Evolutionary conservation across 2,113 vertebrate species (phyloP), one percentile per base, ranked within the genome.

Genomic region (Crotalus helleri): DNA sequence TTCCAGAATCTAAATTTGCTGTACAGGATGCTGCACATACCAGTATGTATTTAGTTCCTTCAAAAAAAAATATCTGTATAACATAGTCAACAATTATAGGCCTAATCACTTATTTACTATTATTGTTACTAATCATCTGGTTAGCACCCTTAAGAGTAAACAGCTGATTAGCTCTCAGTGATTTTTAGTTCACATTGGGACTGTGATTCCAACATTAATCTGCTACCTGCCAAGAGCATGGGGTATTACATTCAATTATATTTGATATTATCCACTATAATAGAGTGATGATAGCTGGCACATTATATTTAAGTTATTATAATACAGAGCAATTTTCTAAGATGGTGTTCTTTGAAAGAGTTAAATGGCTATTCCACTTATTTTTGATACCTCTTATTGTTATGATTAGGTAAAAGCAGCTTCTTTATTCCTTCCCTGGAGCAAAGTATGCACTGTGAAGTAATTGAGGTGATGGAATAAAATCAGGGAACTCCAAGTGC

Each of bases 51-150:
- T 87, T 49, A 86, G 46, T 57, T 74, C 51, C 44, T 57, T 93
- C 86, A 13, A 26, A 64, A 85, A 85, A 88, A 64, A 74, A 92
- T 29, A 92, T 44, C 88, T 90, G 74, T 57, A 54, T 57, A 86
- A 55, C 92, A 93, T 21, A 93, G 81, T n/a, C 57, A 49, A 64
- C 92, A 93, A 86, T 90, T 90, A 61, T 90, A 86, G 29, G 46
- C 24, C 74, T 90, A 93, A 90, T 86, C 74, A 87, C 23, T 90
- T 93, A 49, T 90, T 93, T 86, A 90, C 44, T 93, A 51, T 58
- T 90, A 89, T 93, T 81, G 61, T 85, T 93, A 93, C 74, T 64
- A 86, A 90, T 93, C 92, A 92, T 88, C 69, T 59, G 24, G 85
- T 93, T 90, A 93, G 88, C 88, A 54, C 57, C 23, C 57, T 93